Evolutionary conservation across 2,797 vertebrate species (phyloP).

Genomic region (Clarias pachynema): DNA sequence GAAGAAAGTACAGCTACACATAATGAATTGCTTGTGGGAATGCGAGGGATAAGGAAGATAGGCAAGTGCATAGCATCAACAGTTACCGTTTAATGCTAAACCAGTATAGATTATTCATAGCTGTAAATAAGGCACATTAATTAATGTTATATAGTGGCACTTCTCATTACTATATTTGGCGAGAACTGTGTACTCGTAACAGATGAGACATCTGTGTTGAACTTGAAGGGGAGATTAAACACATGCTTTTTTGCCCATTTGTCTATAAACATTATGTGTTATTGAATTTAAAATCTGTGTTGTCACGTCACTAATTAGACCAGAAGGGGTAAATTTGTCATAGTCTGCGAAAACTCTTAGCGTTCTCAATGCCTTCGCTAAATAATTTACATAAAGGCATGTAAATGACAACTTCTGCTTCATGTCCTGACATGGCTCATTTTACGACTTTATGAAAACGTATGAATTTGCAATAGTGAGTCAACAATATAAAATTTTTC

Average conservation of each 20-base stretch:
- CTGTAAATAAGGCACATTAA: background rate
- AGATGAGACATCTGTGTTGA: background rate
- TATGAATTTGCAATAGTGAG: background rate
- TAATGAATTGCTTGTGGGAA: background rate
- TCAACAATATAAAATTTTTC: background rate
- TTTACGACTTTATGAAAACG: background rate
- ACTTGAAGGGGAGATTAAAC: background rate
- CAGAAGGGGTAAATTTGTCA: background rate
- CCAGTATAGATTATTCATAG: background rate
- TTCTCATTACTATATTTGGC: background rate
- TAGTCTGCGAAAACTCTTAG: background rate
- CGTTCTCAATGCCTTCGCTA: background rate
- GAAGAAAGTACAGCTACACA: background rate
- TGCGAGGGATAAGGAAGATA: background rate
- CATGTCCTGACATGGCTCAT: background rate
- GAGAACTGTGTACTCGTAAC: background rate
- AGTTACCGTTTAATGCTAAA: background rate
- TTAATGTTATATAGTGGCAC: background rate
- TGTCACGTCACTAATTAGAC: background rate
- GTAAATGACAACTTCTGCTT: background rate
- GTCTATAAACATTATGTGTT: background rate
- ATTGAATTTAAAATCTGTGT: background rate
- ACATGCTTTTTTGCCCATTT: background rate
- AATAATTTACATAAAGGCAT: slow-evolving; percentile 4
- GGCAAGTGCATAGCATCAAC: background rate